phyloP scores from a whole-genome alignment of 2,113 vertebrate genomes.

The Platycercus adscitus region DNA sequence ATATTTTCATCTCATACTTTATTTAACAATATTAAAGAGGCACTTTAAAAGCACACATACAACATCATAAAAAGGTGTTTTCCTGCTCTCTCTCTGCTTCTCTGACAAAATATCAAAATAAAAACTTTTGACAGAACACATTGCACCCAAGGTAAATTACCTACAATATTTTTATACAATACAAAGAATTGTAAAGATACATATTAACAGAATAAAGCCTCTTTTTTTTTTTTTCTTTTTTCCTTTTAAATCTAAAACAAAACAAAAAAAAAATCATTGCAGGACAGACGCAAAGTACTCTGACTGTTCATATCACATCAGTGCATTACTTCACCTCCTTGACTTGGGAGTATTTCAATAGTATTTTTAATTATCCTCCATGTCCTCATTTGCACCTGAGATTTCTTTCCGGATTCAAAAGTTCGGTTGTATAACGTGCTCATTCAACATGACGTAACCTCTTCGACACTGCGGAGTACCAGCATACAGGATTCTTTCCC shows the following conservation, averaged over 20 bases:
- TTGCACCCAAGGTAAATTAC: constrained; percentile 89
- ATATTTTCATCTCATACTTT: constrained; percentile 62
- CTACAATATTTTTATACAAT: constrained; percentile 90
- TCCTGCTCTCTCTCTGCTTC: constrained; percentile 81
- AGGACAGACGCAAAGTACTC: constrained; percentile 82
- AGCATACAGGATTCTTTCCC: constrained; percentile 69
- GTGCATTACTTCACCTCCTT: constrained; percentile 87
- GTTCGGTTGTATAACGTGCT: constrained; percentile 54
- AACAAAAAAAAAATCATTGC: constrained; percentile 58
- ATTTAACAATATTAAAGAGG: constrained; percentile 81
- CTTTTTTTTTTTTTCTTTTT: constrained; percentile 77
- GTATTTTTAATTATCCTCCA: constrained; percentile 71
- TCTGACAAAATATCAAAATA: constrained; percentile 94
- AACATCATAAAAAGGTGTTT: constrained; percentile 82
- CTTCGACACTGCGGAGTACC: constrained; percentile 74
- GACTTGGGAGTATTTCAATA: constrained; percentile 76
- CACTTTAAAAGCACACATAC: constrained; percentile 84
- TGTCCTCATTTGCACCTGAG: constrained; percentile 87
- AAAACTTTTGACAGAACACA: constrained; percentile 91
- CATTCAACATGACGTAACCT: neutral
- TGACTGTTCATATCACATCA: constrained; percentile 86
- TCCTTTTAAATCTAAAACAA: constrained; percentile 81
- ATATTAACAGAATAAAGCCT: constrained; percentile 90
- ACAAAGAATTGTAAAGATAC: constrained; percentile 83
- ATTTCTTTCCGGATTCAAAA: constrained; percentile 76